A percentile compares a stretch with the other conserved stretches of the same genome.
These are phyloP conservation scores for Heterodera filipjevi DNA, from an alignment of 2,888 invertebrate genomes.

Conservation along the genomic window DNA sequence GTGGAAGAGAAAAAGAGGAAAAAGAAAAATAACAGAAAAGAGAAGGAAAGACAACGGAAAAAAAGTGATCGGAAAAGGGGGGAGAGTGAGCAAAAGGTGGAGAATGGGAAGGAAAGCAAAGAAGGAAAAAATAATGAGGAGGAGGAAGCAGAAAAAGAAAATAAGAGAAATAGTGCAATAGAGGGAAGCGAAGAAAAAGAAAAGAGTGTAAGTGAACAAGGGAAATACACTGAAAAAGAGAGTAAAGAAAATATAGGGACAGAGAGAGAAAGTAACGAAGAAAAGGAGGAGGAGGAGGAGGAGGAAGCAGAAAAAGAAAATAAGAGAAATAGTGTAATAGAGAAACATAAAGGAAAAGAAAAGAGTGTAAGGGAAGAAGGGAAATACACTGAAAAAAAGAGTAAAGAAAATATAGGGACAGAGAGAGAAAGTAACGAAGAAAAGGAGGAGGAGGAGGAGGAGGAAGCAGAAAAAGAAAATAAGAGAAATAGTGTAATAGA, in stretches of 20 bases:
- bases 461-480: not conserved
- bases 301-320: not conserved
- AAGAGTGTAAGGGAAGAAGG: not conserved
- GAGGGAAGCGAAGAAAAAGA: not conserved
- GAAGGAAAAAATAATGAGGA: not conserved
- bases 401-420: not conserved
- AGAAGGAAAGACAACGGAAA: not conserved
- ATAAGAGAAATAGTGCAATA: not conserved
- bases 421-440: not conserved
- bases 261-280: too few relatives aligned
- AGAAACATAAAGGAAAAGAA: not conserved
- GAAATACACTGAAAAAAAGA: too few relatives aligned
- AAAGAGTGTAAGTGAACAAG: not conserved
- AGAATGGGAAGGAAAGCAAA: not conserved
- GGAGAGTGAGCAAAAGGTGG: not conserved
- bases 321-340: not conserved
- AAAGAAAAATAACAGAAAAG: not conserved
- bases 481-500: not conserved
- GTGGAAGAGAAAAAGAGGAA: slow-evolving; percentile 6
- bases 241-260: not conserved
- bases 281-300: not conserved
- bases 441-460: not conserved
- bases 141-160: not conserved
- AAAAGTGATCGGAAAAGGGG: not conserved
- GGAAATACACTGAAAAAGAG: too few relatives aligned